Base-by-base conservation (phyloP, 2,888 invertebrate species). In the Cartodere bifasciata region DNA sequence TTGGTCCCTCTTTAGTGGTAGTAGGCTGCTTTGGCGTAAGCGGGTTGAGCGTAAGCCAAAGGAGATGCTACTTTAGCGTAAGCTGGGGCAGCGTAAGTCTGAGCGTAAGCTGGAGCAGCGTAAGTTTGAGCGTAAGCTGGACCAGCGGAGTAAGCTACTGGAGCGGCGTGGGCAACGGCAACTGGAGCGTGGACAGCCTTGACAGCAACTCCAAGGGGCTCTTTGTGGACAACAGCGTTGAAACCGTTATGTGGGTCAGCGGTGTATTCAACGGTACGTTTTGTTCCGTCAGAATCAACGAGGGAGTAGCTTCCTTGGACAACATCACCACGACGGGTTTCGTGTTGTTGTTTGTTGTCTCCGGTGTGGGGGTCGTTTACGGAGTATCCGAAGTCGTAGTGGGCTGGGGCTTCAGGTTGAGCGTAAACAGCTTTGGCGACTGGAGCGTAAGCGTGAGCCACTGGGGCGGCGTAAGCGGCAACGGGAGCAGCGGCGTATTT, bases 161-260 rank as follows among this genome's bases (percentile, higher is more conserved):
- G 38, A 13, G 38, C 34, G 14, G 62, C 61, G 32, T 41, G 53
- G 35, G 56, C 55, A 9, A 53, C 50, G 37, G 59, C 60, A 26
- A 56, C 44, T 15, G 45, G 42, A 30, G 60, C 57, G 36, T 44
- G 40, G n/a, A n/a, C n/a, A 30, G 48, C 45, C 25, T 49, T 44
- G 16, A 51, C 47, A 28, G 51, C 51, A 12, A 50, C 47, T 4
- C n/a, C n/a, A n/a, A n/a, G 41, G 44, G 64, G 63, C 43, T 65
- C 64, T 21, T 62, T 64, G 35, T 56, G 58, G 2, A 68, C 68
- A 21, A 65, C 47, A 3, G 68, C 68, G 45, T 67, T 64, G 53
- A 68, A 68, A 32, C 68, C 68, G 36, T 52, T 61, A 42, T 63
- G 61, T n/a, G 60, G 53, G 45, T 67, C 67, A 14, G 68, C 63